Evolutionary conservation across 1,140 invertebrate genomes (phyloP), one percentile per base, ranked within the genome.

Genomic region (Gonatopus flavifemur): DNA sequence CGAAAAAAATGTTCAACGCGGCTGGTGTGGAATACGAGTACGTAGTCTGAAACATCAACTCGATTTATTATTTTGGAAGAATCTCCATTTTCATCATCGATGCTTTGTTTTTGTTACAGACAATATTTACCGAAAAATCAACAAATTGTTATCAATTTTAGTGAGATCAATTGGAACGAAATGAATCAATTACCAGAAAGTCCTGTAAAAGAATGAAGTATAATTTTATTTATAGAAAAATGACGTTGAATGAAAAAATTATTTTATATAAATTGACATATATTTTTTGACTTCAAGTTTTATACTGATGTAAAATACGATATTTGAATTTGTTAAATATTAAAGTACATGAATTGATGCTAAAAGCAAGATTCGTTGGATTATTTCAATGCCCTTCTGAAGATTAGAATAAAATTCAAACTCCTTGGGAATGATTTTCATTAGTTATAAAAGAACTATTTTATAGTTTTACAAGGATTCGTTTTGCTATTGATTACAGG

Each of bases 1-100:
- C 93, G 0, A 89, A 86, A 67, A 81, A 64, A 59, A 91, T 96
- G 87, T 85, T 98, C 59, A 80, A 90, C 65, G 83, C 88, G 36
- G 86, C 86, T 32, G 82, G 83, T 20, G 74, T 97, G 22, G 77
- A 74, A 56, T 91, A 87, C 56, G 71, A 70, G 81, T 84, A 78
- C 50, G 47, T 59, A 41, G 3, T 16, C 9, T 41, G 1, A 21
- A 12, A 50, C 10, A 9, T 22, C 9, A 8, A 13, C 13, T 4
- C 21, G 39, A 30, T 39, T 44, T 38, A 21, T 42, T 43, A 18
- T 35, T 21, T 35, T n/a, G n/a, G n/a, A 13, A 36, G 9, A 32
- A 48, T 32, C 9, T 7, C 39, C 28, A 45, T 9, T 22, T 7
- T 41, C 18, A n/a, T n/a, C n/a, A n/a, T n/a, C n/a, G 32, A 12